Base-by-base conservation (phyloP, 2,888 invertebrate species). In the Spicauda simplicius region DNA sequence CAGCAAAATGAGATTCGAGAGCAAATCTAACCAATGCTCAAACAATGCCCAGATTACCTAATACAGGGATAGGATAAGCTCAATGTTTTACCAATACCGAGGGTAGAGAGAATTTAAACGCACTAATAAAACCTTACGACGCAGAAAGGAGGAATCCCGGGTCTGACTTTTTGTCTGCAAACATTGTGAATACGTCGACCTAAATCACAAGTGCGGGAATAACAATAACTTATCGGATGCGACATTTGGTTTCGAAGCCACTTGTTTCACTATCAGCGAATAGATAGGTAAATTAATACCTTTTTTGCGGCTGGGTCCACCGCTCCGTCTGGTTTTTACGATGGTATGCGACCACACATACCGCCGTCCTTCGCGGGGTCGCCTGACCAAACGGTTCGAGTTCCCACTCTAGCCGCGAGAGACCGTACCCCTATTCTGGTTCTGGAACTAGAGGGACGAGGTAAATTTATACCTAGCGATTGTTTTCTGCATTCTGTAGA, bases 141-240 rank as follows among this genome's bases (percentile, higher is more conserved):
- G 33, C 50, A 16, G 52, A 60, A 60, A 60, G 50, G 52, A 60
- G 60, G 33, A 50, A 48, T 52, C 60, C 52, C 25, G 25, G 60
- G 52, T 30, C 60, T 60, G 52, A 60, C 33, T 60, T 60, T 60
- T 60, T 60, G 60, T 60, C 60, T 60, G 60, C 60, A 60, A 52
- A 33, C 50, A 52, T 60, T 52, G 60, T 60, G 60, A 16, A 59
- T 48, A 59, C 16, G 59, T 52, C 60, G 60, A 50, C 60, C 60
- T 60, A 60, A 16, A 48, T 60, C 60, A 52, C 60, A 60, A 52
- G 52, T 60, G 60, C 25, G 25, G 33, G 52, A 59, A 48, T 60
- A 60, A 60, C 60, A 60, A 60, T 60, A 52, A 60, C 50, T 60
- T 60, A 59, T 60, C 30, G 60, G 60, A 52, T 30, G 16, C 59